These are phyloP conservation scores for Pseudomyrmex dendroicus DNA, from an alignment of 1,140 invertebrate species.

Conservation along the genomic window DNA sequence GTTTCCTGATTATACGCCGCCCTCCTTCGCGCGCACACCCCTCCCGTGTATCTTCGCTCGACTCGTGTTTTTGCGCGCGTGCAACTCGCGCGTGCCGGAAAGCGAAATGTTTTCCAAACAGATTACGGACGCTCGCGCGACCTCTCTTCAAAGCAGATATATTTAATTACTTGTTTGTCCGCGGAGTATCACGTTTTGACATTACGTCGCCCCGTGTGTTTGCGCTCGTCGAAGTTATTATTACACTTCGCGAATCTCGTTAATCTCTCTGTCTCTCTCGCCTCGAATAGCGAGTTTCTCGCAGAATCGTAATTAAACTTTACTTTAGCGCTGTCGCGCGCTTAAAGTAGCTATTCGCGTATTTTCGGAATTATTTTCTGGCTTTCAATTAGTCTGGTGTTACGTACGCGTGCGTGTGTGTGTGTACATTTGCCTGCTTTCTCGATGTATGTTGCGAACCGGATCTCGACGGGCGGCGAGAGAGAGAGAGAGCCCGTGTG, in stretches of 20 bases:
- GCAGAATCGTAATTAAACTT: constrained; percentile 45
- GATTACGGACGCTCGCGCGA: constrained; percentile 6
- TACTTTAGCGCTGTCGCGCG: constrained; percentile 8
- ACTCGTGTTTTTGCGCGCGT: constrained; percentile 41
- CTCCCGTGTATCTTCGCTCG: too few species aligned
- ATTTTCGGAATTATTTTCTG: constrained; percentile 18
- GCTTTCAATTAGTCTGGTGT: constrained; percentile 19
- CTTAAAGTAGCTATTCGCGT: not conserved
- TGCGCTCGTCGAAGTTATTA: constrained; percentile 33
- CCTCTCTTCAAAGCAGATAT: constrained; percentile 24
- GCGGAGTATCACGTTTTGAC: constrained; percentile 12
- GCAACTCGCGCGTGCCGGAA: constrained; percentile 12
- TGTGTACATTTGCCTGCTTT: not conserved
- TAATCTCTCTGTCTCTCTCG: constrained; percentile 23
- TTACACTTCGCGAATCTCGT: constrained; percentile 47
- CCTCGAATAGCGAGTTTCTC: constrained; percentile 31
- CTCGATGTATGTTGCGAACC: too few species aligned
- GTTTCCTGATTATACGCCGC: constrained; percentile 38
- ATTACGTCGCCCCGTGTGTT: not conserved
- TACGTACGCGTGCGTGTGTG: not conserved
- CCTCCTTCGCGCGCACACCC: not conserved
- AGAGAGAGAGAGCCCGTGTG: too few species aligned
- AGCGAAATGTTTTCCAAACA: constrained; percentile 42
- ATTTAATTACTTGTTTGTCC: constrained; percentile 52
- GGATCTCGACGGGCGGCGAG: too few species aligned